Base-by-base conservation (phyloP, 2,888 invertebrate genomes). In the Hetaerina titia region DNA sequence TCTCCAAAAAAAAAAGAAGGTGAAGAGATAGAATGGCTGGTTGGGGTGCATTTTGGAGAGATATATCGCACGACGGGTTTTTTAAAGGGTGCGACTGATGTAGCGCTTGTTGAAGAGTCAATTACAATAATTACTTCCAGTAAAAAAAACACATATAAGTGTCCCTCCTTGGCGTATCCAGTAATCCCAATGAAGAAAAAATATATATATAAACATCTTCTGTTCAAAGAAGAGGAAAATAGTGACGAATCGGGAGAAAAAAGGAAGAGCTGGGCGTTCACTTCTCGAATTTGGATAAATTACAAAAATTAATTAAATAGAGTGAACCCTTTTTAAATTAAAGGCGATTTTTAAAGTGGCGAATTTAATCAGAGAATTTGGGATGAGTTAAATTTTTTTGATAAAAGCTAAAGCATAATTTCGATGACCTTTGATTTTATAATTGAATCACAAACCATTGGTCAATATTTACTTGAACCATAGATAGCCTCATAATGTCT, bases 51-150 rank as follows among this genome's bases (percentile, higher is more conserved):
- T 81, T 31, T 81, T 31, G 25, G 31, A 11, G 31, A 31, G 31
- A 74, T 81, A 7, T 4, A 31, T 81, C 31, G 13, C 81, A 81
- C 25, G 13, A 81, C 9, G 31, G 81, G 31, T 81, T 81, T 81
- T 31, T 81, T 81, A n/a, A 17, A 22, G 4, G 31, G 2, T 25
- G 2, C 81, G 81, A 81, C 25, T 81, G 31, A 22, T 81, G 31
- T 81, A 22, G 69, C 69, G 69, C 22, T 19, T 69, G 69, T 31
- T 31, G 9, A 81, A 11, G 25, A 81, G 31, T 81, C 81, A 81
- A 81, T 81, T 81, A 81, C 81, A 31, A 25, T 81, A 81, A 81
- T 81, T 81, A 81, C 81, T 31, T 81, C 81, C 81, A 81, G 25
- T 81, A 81, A 81, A 69, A 81, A 81, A 31, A 31, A 5, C 31